Evolutionary conservation across 2,113 vertebrate species (phyloP), one percentile per base, ranked within the genome.

Genomic region (Climacteris rufus): DNA sequence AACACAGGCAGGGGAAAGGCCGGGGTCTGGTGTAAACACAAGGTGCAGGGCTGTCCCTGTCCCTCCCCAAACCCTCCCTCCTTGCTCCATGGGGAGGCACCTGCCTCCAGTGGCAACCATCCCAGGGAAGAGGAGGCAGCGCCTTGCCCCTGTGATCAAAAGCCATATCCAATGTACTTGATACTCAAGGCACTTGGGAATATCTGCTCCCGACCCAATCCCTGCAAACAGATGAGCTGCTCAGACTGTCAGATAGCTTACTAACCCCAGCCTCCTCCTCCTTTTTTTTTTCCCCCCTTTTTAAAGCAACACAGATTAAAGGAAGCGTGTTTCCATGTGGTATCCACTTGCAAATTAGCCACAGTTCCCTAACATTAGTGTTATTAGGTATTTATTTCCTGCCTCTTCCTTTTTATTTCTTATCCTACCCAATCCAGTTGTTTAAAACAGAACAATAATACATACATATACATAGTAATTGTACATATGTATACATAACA

Each of bases 261-360:
- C 89, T 89, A 89, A 89, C 82, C 33, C 39, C 72, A 88, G 47
- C 75, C 71, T n/a, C 57, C 69, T 80, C 54, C 49, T 83, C 3
- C 3, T 40, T 23, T 50, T 49, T 53, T 15, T 69, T 60, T 31
- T 28, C n/a, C n/a, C n/a, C n/a, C n/a, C n/a, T 31, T n/a, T 94
- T 83, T 88, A 79, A 90, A 96, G 89, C 37, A 93, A 83, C 80
- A 84, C 54, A 86, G 83, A 93, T 96, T 97, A 96, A 83, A 82
- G 42, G 49, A 83, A 95, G 52, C 3, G 0, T 92, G 79, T 87
- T 94, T 79, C 65, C 71, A 76, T 87, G 93, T 82, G 92, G 77
- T 79, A 93, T 83, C 93, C 69, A 28, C 82, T 95, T 96, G 93
- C 78, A 94, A 93, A 96, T 95, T 94, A 95, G 78, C 82, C 85